Conservation (phyloP, 2,888 invertebrate genomes). For the Oligia strigilis region DNA sequence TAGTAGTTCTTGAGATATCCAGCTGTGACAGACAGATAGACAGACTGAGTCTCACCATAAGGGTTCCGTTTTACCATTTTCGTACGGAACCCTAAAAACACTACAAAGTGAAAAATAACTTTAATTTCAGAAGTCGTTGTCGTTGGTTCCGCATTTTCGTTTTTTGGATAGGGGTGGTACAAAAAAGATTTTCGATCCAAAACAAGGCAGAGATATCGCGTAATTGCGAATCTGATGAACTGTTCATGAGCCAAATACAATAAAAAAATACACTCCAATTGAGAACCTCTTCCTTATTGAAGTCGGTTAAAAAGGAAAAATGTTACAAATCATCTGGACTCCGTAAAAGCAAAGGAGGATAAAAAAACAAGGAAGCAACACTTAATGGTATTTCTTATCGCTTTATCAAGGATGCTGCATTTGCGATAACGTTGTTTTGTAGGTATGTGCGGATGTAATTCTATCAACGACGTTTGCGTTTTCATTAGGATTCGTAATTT, state of each 20-base stretch:
- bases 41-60: no score
- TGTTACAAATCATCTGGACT: conserved; percentile 1
- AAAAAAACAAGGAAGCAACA: conserved; percentile 22
- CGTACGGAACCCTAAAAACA: no score
- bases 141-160: not conserved
- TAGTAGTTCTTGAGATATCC: no score
- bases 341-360: conserved; percentile 17
- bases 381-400: conserved; percentile 20
- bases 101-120: not conserved
- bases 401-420: conserved; percentile 42
- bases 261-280: no score
- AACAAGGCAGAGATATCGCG: no score
- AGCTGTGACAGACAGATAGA: no score
- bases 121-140: not conserved
- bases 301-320: conserved; percentile 5
- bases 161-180: not conserved
- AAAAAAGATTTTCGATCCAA: no score
- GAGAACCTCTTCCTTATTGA: not conserved
- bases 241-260: no score
- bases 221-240: no score
- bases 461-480: conserved; percentile 75
- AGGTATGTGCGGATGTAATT: conserved; percentile 65
- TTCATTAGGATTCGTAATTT: conserved; percentile 84
- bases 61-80: no score
- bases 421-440: conserved; percentile 67